These are phyloP conservation scores for Sebastes flavidus DNA, from an alignment of 2,797 vertebrate genomes.

Conservation along the genomic window DNA sequence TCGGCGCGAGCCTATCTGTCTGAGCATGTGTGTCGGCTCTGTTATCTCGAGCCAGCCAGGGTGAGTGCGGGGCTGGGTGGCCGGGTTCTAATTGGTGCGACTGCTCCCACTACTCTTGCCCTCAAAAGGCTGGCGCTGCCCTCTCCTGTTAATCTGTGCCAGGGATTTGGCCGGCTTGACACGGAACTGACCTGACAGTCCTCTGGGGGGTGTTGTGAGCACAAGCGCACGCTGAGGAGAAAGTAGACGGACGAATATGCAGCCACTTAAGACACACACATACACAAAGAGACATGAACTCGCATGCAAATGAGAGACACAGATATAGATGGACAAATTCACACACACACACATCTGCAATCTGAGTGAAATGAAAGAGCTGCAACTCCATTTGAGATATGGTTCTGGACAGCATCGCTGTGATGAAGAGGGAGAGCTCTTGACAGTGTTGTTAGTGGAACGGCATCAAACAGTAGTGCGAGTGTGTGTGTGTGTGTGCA, in stretches of 20 bases:
- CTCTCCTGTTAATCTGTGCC: conserved; percentile 54
- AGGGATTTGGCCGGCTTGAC: conserved; percentile 34
- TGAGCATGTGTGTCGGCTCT: conserved; percentile 38
- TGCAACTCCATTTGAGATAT: conserved; percentile 57
- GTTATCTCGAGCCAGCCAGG: conserved; percentile 46
- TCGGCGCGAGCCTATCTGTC: conserved; percentile 16
- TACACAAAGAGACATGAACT: conserved; percentile 3
- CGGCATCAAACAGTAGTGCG: conserved; percentile 54
- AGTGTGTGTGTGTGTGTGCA: conserved; percentile 15
- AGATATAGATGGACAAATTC: background rate
- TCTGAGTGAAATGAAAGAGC: conserved; percentile 51
- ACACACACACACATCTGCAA: conserved; percentile 14
- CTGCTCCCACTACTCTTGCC: conserved; percentile 32
- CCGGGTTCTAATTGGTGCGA: conserved; percentile 53
- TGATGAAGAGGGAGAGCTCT: conserved; percentile 63
- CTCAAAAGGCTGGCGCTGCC: conserved; percentile 44
- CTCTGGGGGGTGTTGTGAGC: background rate
- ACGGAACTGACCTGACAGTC: conserved; percentile 39
- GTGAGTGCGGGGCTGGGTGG: conserved; percentile 24
- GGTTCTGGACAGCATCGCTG: conserved; percentile 55
- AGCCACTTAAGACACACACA: background rate
- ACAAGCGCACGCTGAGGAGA: background rate
- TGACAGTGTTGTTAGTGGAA: conserved; percentile 58
- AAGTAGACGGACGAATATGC: background rate
- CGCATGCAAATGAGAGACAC: conserved; percentile 13